phyloP scores from a whole-genome alignment of 2,888 invertebrate genomes.

The Muschampia plurimacula region DNA sequence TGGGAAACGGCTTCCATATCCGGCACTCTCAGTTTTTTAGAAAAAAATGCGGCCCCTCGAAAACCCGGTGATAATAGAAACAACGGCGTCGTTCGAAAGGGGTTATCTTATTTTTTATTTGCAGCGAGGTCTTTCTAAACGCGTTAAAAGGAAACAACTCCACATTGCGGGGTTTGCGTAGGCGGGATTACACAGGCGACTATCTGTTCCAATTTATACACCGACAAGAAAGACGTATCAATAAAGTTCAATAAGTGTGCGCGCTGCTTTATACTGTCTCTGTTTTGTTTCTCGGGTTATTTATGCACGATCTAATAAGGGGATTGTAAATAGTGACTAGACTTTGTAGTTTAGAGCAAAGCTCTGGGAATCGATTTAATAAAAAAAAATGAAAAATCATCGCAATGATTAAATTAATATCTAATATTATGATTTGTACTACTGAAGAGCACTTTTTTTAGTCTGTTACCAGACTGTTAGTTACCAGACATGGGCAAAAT shows the following conservation, averaged over 20 bases:
- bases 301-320: constrained; percentile 32
- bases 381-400: background rate
- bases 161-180: constrained; percentile 52
- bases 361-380: background rate
- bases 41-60: constrained; percentile 68
- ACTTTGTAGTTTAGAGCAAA: no score
- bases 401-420: no score
- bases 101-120: constrained; percentile 80
- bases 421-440: no score
- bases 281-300: constrained; percentile 36
- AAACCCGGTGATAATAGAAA: constrained; percentile 82
- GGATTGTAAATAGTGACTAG: constrained; percentile 27
- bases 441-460: no score
- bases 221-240: constrained; percentile 38
- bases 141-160: constrained; percentile 66
- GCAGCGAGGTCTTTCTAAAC: constrained; percentile 61
- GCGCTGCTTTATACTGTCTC: constrained; percentile 34
- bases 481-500: no score
- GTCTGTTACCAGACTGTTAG: no score
- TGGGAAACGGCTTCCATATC: constrained; percentile 77
- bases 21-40: constrained; percentile 69
- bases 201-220: constrained; percentile 40
- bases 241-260: constrained; percentile 40
- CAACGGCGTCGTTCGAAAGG: constrained; percentile 73
- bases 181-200: constrained; percentile 37